Conservation (phyloP, 1,140 invertebrate species). For the Scylla paramamosain region DNA sequence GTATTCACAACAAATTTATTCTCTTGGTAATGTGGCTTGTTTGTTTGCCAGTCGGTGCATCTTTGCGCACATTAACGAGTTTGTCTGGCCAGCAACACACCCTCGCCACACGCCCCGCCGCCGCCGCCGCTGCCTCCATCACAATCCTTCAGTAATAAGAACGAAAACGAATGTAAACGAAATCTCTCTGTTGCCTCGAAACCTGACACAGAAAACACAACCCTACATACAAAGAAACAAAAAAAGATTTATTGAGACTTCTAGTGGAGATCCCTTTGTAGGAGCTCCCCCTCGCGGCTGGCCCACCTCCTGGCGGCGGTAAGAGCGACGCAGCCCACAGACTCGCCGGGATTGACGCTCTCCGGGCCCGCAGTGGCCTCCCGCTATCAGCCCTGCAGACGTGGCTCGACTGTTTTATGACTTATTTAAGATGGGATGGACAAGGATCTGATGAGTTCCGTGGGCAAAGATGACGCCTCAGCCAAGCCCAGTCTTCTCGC, state of each 20-base stretch:
- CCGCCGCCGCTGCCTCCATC: not conserved
- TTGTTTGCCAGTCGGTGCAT: not conserved
- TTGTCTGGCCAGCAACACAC: not conserved
- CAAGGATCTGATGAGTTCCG: conserved; percentile 74
- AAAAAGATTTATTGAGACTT: conserved; percentile 74
- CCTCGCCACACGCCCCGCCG: not conserved
- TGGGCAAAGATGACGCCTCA: conserved; percentile 64
- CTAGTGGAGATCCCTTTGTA: conserved; percentile 72
- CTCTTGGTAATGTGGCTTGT: not conserved
- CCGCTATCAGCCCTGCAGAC: conserved; percentile 67
- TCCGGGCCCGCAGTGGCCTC: conserved; percentile 58
- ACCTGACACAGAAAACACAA: conserved; percentile 56
- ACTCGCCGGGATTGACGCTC: conserved; percentile 52
- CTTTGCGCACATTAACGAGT: not conserved
- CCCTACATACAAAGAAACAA: conserved; percentile 71
- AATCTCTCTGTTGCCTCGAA: not conserved
- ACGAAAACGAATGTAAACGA: conserved; percentile 49
- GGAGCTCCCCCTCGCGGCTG: conserved; percentile 27
- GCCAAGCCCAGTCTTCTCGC: conserved; percentile 30
- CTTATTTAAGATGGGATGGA: conserved; percentile 74
- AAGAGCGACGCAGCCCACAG: conserved; percentile 42
- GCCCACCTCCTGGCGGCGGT: conserved; percentile 43
- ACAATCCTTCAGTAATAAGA: conserved; percentile 36
- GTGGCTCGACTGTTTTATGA: conserved; percentile 75
- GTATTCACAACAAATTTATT: not conserved